Conservation (phyloP, 2,797 vertebrate genomes). For the Pipistrellus nathusii region DNA sequence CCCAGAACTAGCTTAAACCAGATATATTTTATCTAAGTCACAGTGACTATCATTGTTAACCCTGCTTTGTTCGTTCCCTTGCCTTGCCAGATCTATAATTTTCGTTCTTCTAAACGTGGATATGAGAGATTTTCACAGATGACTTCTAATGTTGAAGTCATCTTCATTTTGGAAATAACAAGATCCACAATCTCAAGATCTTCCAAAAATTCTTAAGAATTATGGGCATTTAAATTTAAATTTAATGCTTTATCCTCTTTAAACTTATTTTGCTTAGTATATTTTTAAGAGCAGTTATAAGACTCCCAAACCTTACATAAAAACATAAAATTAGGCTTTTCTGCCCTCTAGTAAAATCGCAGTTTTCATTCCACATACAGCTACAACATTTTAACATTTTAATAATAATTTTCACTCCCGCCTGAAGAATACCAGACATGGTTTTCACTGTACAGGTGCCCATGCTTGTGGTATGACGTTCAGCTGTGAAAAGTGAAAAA, state of each 20-base stretch:
- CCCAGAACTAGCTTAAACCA: not conserved
- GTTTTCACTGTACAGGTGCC: not conserved
- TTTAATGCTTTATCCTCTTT: not conserved
- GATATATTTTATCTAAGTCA: not conserved
- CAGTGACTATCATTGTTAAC: not conserved
- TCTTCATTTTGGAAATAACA: constrained; percentile 30
- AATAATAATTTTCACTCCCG: not conserved
- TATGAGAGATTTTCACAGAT: not conserved
- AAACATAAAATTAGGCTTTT: constrained; percentile 6
- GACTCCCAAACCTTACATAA: not conserved
- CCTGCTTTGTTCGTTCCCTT: not conserved
- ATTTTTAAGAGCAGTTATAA: constrained; percentile 2
- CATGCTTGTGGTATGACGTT: not conserved
- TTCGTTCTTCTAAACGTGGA: not conserved
- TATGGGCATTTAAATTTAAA: not conserved
- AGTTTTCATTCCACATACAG: not conserved
- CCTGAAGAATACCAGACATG: not conserved
- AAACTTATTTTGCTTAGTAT: not conserved
- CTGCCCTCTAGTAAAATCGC: not conserved
- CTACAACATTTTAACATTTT: constrained; percentile 15
- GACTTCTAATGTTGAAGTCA: not conserved
- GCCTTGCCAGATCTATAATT: not conserved
- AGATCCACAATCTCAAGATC: not conserved
- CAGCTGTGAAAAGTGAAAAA: not conserved
- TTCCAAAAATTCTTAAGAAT: not conserved